phyloP scores from a whole-genome alignment of 2,113 vertebrate genomes.

The Piaya cayana region DNA sequence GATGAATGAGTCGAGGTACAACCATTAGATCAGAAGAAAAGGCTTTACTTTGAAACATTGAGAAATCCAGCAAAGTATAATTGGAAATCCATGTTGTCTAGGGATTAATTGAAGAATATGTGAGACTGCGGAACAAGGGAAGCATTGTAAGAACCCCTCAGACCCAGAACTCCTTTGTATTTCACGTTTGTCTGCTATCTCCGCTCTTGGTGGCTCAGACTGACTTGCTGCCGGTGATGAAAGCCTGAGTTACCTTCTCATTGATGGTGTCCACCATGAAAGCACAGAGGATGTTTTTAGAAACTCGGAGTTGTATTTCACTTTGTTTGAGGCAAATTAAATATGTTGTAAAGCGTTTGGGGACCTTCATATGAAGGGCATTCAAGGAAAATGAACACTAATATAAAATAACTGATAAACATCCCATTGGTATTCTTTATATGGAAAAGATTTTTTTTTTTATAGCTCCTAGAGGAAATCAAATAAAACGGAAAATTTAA shows the following conservation, averaged over 20 bases:
- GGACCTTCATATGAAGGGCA: constrained; percentile 19
- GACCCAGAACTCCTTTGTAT: neutral
- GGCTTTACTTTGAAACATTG: neutral
- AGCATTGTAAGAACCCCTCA: neutral
- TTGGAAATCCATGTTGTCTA: neutral
- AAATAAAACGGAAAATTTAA: constrained; percentile 48
- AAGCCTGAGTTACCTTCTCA: neutral
- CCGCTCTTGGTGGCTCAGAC: neutral
- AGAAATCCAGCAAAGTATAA: neutral
- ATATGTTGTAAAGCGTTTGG: neutral
- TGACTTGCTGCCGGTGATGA: neutral
- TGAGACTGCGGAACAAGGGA: neutral
- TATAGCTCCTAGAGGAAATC: constrained; percentile 18
- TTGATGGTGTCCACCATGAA: neutral
- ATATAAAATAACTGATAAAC: constrained; percentile 55
- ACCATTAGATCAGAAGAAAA: neutral
- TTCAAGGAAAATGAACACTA: neutral
- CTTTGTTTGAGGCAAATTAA: constrained; percentile 5
- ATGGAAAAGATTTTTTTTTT: neutral
- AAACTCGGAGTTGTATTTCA: neutral
- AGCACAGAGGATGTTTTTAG: neutral
- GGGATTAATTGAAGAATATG: neutral
- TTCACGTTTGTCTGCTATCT: neutral
- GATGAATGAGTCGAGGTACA: neutral
- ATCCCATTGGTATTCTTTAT: constrained; percentile 13